Conservation (phyloP, 2,797 vertebrate species). For the Tadarida brasiliensis region DNA sequence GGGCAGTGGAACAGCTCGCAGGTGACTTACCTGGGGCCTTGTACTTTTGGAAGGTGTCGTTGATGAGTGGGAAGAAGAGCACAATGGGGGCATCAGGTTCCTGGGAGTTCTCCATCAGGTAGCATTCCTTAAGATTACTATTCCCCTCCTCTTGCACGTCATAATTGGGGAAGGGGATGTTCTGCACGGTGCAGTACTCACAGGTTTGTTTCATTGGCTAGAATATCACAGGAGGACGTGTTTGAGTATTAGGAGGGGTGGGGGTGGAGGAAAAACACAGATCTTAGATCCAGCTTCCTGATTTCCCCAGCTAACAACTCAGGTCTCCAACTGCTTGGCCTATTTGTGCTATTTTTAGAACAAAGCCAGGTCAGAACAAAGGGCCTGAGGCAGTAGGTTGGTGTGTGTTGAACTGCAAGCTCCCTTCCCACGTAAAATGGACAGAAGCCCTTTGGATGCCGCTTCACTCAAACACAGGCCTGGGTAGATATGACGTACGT, state of each 20-base stretch:
- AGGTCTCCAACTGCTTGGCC: not conserved
- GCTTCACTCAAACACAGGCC: not conserved
- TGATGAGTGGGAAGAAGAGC: slow-evolving; percentile 92
- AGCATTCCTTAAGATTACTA: slow-evolving; percentile 90
- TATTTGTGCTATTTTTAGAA: slow-evolving; percentile 37
- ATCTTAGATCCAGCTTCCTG: not conserved
- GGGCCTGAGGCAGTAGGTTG: not conserved
- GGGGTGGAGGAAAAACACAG: not conserved
- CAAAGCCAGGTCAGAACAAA: slow-evolving; percentile 33
- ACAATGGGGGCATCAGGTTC: slow-evolving; percentile 89
- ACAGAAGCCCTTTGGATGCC: not conserved
- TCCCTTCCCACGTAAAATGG: not conserved
- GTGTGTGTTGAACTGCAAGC: not conserved
- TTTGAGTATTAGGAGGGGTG: not conserved
- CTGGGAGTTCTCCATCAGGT: slow-evolving; percentile 89
- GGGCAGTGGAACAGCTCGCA: not conserved
- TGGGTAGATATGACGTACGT: not conserved
- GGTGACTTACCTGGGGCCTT: slow-evolving; percentile 90
- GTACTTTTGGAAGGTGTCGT: slow-evolving; percentile 89
- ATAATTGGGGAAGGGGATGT: slow-evolving; percentile 90
- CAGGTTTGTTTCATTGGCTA: slow-evolving; percentile 90
- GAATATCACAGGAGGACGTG: not conserved
- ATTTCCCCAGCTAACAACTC: not conserved
- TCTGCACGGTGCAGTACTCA: slow-evolving; percentile 88
- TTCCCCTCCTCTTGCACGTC: slow-evolving; percentile 85